Evolutionary conservation across 2,113 vertebrate genomes (phyloP).

Genomic region (Pitta sordida): DNA sequence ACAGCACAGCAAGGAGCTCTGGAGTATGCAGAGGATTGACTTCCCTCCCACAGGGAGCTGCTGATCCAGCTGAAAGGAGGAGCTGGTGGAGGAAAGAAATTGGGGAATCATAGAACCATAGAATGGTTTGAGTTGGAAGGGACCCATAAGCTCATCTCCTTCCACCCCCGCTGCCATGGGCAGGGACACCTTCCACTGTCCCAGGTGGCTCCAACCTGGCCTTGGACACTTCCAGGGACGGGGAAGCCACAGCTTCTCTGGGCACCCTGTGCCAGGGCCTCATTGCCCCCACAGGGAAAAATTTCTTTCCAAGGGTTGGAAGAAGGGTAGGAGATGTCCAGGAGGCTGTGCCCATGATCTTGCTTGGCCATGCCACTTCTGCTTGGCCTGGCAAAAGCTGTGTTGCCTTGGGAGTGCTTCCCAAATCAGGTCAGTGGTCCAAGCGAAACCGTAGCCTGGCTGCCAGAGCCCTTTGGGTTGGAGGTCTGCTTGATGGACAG

Average conservation of each 20-base stretch:
- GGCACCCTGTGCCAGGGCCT: not conserved
- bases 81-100: not conserved
- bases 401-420: not conserved
- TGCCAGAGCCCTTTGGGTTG: not conserved
- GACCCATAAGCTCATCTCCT: accelerated
- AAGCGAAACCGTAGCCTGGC: not conserved
- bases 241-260: not conserved
- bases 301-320: not conserved
- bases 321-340: not conserved
- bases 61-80: not conserved
- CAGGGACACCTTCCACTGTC: not conserved
- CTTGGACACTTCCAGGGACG: not conserved
- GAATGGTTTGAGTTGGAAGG: not conserved
- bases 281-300: accelerated
- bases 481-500: not conserved
- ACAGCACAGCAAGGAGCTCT: not conserved
- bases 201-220: not conserved
- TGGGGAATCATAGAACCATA: not conserved
- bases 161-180: not conserved
- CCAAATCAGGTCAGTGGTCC: accelerated
- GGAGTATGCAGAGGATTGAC: not conserved
- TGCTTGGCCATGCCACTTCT: not conserved
- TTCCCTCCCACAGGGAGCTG: not conserved
- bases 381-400: accelerated
- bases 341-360: not conserved